These are phyloP conservation scores for Anthophora plumipes DNA, from an alignment of 2,888 invertebrate species.

Conservation along the genomic window DNA sequence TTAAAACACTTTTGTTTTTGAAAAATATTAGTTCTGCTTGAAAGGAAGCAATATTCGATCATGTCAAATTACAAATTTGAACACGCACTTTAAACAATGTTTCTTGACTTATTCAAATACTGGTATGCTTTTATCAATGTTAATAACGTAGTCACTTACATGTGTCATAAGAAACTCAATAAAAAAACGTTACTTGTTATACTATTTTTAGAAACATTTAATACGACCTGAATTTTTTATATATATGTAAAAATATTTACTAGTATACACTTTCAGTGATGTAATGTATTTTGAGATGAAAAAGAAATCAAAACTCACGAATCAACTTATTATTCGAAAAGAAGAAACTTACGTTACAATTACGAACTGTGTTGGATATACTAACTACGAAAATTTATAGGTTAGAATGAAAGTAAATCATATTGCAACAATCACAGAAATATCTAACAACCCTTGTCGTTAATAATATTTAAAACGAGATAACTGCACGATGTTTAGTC, in stretches of 20 bases:
- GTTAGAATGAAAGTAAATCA: conserved; percentile 43
- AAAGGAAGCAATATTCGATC: background rate
- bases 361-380: conserved; percentile 3
- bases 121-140: background rate
- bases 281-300: background rate
- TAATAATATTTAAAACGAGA: background rate
- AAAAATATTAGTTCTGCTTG: conserved; percentile 12
- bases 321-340: background rate
- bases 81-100: background rate
- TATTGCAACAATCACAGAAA: conserved; percentile 16
- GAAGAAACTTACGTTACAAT: conserved; percentile 16
- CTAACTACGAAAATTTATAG: conserved; percentile 32
- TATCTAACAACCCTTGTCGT: conserved; percentile 3
- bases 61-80: conserved; percentile 31
- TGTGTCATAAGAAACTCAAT: background rate
- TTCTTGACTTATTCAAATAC: background rate
- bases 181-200: conserved; percentile 9
- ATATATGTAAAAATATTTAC: background rate
- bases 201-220: conserved; percentile 31
- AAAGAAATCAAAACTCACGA: background rate
- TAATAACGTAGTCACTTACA: background rate
- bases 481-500: background rate
- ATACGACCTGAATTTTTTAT: background rate
- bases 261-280: background rate
- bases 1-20: conserved; percentile 3